These are phyloP conservation scores for Eristalis intricaria DNA, from an alignment of 2,888 invertebrate genomes.

Conservation along the genomic window DNA sequence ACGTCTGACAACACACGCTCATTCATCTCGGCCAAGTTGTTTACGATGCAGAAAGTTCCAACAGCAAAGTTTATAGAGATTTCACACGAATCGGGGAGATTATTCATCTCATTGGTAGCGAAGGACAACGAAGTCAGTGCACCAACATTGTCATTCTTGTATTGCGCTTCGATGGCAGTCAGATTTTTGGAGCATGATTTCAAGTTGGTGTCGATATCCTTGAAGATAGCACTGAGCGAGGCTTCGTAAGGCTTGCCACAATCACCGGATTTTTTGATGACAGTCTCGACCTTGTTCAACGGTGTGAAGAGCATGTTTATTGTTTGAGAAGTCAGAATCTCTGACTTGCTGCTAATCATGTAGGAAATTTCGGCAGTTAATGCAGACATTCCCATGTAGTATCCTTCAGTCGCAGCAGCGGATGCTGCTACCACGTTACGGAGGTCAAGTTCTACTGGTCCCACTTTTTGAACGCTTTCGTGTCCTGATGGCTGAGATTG, in stretches of 20 bases:
- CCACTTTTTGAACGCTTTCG: conserved; percentile 14
- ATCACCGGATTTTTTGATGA: conserved; percentile 22
- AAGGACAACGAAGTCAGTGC: conserved; percentile 20
- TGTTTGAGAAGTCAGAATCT: conserved; percentile 32
- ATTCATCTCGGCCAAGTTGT: conserved; percentile 57
- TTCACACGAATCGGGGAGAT: conserved; percentile 41
- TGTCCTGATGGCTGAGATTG: background rate
- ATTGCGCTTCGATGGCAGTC: conserved; percentile 7
- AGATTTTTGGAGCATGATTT: conserved; percentile 42
- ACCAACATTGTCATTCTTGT: conserved; percentile 25
- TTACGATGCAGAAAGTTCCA: conserved; percentile 54
- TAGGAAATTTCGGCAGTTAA: conserved; percentile 31
- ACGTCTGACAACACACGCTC: conserved; percentile 32
- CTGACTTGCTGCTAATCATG: conserved; percentile 36
- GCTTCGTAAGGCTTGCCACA: conserved; percentile 39
- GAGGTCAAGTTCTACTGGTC: conserved; percentile 54
- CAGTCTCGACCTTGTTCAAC: conserved; percentile 17
- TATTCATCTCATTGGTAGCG: conserved; percentile 25
- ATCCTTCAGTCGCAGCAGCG: conserved; percentile 35
- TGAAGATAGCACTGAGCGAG: conserved; percentile 32
- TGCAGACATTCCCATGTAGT: conserved; percentile 24
- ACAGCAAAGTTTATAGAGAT: conserved; percentile 20
- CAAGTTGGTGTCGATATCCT: conserved; percentile 32
- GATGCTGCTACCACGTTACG: conserved; percentile 52
- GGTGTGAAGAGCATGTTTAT: conserved; percentile 43